Evolutionary conservation across 2,888 invertebrate species (phyloP).

Genomic region (Galerucella nymphaeae): DNA sequence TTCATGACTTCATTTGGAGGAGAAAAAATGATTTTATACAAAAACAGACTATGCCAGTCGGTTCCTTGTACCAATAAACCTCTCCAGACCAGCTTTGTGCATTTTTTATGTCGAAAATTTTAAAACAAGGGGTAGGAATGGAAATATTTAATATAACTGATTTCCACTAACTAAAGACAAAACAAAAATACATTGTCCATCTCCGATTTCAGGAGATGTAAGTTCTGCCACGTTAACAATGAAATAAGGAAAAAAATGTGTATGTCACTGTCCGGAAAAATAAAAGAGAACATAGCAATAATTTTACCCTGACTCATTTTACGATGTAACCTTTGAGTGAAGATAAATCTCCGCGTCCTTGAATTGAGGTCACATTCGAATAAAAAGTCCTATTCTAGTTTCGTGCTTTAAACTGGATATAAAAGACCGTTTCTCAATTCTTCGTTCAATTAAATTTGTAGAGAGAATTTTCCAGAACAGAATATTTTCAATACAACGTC

Average conservation of each 20-base stretch:
- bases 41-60: too few species aligned
- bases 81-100: too few species aligned
- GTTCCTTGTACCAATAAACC: too few species aligned
- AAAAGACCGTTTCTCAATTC: neutral
- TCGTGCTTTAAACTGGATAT: neutral
- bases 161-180: too few species aligned
- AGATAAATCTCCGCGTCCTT: constrained; percentile 3
- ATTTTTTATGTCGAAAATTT: too few species aligned
- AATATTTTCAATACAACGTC: neutral
- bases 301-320: neutral
- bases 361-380: constrained; percentile 5
- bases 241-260: neutral
- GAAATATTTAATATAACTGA: too few species aligned
- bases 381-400: neutral
- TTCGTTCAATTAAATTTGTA: neutral
- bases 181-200: too few species aligned
- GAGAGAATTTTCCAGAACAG: neutral
- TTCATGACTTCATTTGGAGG: too few species aligned
- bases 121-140: too few species aligned
- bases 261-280: neutral
- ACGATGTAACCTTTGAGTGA: neutral
- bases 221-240: neutral
- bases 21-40: too few species aligned
- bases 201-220: neutral
- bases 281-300: neutral